A percentile compares a stretch with the other conserved stretches of the same genome.
These are phyloP conservation scores for Scaeva pyrastri DNA, from an alignment of 2,888 invertebrate species.

Conservation along the genomic window DNA sequence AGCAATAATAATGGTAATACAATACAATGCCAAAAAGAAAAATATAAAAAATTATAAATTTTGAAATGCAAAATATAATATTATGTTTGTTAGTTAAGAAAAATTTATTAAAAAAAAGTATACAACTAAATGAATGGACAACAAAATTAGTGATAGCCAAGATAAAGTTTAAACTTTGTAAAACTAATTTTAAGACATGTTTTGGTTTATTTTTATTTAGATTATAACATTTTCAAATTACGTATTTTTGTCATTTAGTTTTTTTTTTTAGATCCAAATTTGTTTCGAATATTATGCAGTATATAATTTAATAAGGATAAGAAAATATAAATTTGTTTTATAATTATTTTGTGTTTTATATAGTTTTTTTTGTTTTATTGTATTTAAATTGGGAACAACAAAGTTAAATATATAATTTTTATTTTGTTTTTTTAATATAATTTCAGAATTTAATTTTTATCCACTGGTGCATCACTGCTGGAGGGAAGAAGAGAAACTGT, in stretches of 20 bases:
- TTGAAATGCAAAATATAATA: constrained; percentile 32
- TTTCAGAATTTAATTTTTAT: constrained; percentile 56
- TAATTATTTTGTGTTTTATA: constrained; percentile 46
- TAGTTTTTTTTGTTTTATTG: constrained; percentile 27
- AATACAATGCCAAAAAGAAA: background rate
- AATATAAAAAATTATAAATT: background rate
- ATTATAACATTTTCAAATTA: background rate
- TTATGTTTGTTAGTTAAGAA: background rate
- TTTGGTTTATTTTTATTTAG: background rate
- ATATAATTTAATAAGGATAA: constrained; percentile 28
- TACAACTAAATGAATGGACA: background rate
- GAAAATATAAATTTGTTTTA: constrained; percentile 42
- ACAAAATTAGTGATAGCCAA: constrained; percentile 1
- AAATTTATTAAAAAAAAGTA: background rate
- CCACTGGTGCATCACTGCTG: constrained; percentile 77
- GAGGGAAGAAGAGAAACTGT: constrained; percentile 81
- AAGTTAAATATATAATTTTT: constrained; percentile 51
- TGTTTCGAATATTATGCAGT: background rate
- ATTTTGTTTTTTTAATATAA: constrained; percentile 23
- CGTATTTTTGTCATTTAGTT: background rate
- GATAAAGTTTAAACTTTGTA: constrained; percentile 15
- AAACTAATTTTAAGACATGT: constrained; percentile 41
- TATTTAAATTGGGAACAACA: constrained; percentile 46
- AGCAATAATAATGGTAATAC: background rate
- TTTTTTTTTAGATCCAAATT: background rate